phyloP scores from a whole-genome alignment of 37 sponge, comb jelly and placozoan species.

The Bolinopsis microptera region DNA sequence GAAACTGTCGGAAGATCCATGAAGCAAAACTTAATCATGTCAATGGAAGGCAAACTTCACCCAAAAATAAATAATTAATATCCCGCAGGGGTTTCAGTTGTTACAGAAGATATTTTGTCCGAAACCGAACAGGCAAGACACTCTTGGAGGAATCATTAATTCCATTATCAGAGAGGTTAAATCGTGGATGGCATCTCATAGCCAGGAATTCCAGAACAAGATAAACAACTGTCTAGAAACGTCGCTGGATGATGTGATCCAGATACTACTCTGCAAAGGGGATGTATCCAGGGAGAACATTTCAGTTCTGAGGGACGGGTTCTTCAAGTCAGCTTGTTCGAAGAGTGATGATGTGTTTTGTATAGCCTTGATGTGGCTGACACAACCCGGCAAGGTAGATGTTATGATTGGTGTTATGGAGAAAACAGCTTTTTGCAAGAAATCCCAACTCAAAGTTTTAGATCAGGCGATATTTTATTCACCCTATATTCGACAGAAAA shows the following conservation, averaged over 20 bases:
- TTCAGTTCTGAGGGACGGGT: background rate
- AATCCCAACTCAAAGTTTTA: background rate
- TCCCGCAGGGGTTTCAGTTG: too few species aligned
- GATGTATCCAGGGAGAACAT: background rate
- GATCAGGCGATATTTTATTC: background rate
- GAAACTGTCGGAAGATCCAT: too few species aligned
- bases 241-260: background rate
- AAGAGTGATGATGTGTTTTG: too few species aligned
- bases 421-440: background rate
- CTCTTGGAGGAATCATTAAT: too few species aligned
- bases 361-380: too few species aligned
- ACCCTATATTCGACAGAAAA: background rate
- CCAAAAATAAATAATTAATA: too few species aligned
- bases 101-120: too few species aligned
- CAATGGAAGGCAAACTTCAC: too few species aligned
- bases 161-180: background rate
- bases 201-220: background rate
- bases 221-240: background rate
- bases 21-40: too few species aligned
- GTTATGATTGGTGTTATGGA: background rate
- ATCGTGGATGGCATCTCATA: background rate
- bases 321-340: background rate
- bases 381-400: background rate
- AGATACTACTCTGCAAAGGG: background rate
- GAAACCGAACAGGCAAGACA: too few species aligned